Conservation (phyloP, 2,113 vertebrate genomes). For the Hyla sarda region DNA sequence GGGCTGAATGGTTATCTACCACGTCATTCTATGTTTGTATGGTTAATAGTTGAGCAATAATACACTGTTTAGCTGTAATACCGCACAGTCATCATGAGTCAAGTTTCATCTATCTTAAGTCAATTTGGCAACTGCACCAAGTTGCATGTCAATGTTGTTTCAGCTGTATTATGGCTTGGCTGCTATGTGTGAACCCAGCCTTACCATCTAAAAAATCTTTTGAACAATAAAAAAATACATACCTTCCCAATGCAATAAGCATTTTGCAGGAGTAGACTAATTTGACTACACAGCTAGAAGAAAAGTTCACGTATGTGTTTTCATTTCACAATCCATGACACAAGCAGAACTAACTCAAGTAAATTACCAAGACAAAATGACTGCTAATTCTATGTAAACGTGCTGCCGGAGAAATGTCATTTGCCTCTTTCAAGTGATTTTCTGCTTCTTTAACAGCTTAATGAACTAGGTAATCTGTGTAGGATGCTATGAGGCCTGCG, state of each 20-base stretch:
- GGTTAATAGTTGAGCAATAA: too few relatives aligned
- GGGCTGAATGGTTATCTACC: too few relatives aligned
- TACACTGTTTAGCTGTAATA: too few relatives aligned
- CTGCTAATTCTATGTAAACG: slow-evolving; percentile 18
- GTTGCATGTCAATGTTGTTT: too few relatives aligned
- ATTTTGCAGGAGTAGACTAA: neutral
- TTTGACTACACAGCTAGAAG: neutral
- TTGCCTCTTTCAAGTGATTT: neutral
- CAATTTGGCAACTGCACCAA: too few relatives aligned
- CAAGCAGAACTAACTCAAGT: neutral
- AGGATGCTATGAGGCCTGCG: neutral
- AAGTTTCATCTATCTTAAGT: too few relatives aligned
- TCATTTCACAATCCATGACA: neutral
- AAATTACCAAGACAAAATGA: neutral
- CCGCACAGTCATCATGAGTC: too few relatives aligned
- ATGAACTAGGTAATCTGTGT: neutral
- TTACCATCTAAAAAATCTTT: too few relatives aligned
- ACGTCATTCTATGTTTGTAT: too few relatives aligned
- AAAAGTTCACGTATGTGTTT: neutral
- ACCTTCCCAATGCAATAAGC: neutral
- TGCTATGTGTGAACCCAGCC: too few relatives aligned
- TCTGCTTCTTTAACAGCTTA: neutral
- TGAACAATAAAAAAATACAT: too few relatives aligned
- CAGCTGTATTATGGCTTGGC: too few relatives aligned
- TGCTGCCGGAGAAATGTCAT: neutral